Evolutionary conservation across 2,888 invertebrate species (phyloP), one percentile per base, ranked within the genome.

Genomic region (Gnatocerus cornutus): DNA sequence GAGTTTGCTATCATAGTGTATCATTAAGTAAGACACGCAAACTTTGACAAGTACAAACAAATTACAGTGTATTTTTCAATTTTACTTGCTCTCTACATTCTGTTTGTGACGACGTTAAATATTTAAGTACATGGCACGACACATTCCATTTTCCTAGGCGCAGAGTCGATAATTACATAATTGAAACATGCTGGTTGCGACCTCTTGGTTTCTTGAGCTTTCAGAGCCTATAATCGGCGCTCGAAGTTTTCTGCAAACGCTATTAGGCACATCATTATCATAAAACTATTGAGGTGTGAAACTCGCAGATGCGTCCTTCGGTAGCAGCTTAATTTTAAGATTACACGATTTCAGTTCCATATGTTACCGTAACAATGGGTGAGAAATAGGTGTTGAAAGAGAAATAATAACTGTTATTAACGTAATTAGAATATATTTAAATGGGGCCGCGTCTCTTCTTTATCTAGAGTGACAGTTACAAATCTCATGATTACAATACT

Each of bases 21-120:
- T 63, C 63, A 63, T 63, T 63, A 63, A 63, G 43, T 63, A 53
- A 65, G 65, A 65, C 65, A 65, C 65, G 65, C 65, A 65, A 65
- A 63, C 63, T 65, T 55, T 65, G 65, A 65, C 55, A 65, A 56
- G 46, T 56, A 56, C 65, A 65, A 65, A 65, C 65, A 65, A 65
- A 65, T 65, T 65, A 65, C 65, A 45, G 56, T 56, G 33, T 65
- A 56, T 65, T 65, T 63, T 65, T 65, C 65, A 48, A 56, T 65
- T 65, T 56, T 65, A 63, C 53, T 63, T 63, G 27, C 46, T 55
- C 56, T 56, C 56, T 65, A 65, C 65, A 65, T 56, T 65, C 65
- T 55, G 65, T 65, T 63, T 63, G 56, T 64, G 64, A 64, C 53
- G 55, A 55, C 10, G 48, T 63, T 63, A 63, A 63, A 63, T 63